These are phyloP conservation scores for Campopleginae sp. DNA, from an alignment of 2,888 invertebrate species.

Conservation along the genomic window DNA sequence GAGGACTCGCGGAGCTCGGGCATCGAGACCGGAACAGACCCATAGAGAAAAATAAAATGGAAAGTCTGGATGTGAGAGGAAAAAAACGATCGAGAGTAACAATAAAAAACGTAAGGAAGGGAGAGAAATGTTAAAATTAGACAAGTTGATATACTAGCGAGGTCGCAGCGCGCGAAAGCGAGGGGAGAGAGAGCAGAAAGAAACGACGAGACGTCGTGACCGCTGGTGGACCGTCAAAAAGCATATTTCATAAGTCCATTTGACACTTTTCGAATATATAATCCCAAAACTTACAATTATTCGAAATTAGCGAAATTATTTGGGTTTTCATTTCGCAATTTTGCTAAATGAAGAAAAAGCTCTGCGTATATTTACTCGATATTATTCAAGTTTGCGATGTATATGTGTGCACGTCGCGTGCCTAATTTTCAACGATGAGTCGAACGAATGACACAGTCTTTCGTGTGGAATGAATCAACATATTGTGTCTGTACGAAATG, in stretches of 20 bases:
- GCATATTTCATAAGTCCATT: conserved; percentile 55
- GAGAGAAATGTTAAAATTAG: conserved; percentile 62
- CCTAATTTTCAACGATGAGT: conserved; percentile 50
- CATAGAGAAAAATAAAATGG: background rate
- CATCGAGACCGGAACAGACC: conserved; percentile 48
- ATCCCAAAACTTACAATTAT: conserved; percentile 43
- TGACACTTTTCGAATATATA: conserved; percentile 25
- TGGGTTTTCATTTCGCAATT: conserved; percentile 11
- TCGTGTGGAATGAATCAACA: conserved; percentile 44
- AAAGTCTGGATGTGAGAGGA: background rate
- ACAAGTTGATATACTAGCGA: conserved; percentile 60
- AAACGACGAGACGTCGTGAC: conserved; percentile 47
- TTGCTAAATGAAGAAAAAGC: conserved; percentile 45
- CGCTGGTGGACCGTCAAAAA: conserved; percentile 35
- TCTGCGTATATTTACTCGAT: background rate
- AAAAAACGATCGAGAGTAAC: conserved; percentile 34
- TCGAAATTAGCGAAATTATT: conserved; percentile 56
- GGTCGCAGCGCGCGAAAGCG: conserved; percentile 42
- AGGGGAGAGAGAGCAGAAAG: background rate
- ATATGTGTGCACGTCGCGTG: background rate
- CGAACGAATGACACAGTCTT: background rate
- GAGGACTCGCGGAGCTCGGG: conserved; percentile 38
- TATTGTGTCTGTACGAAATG: conserved; percentile 58
- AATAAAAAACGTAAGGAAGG: conserved; percentile 32
- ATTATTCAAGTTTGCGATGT: background rate